Evolutionary conservation across 2,797 vertebrate species (phyloP).

Genomic region (Arctocebus calabarensis): DNA sequence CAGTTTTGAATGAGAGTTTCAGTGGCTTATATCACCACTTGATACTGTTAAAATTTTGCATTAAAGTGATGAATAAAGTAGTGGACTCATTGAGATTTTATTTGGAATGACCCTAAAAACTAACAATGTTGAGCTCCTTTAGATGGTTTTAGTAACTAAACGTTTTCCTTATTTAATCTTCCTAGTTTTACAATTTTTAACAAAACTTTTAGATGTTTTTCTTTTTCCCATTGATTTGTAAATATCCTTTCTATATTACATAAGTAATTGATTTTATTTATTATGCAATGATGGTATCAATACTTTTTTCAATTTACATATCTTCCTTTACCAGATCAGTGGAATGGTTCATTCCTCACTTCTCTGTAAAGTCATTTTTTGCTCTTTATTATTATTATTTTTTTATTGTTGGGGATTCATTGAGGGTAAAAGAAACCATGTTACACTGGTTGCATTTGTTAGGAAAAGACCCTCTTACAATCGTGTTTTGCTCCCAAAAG

Average conservation of each 20-base stretch:
- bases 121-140: background rate
- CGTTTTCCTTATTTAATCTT: background rate
- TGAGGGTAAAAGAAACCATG: too few relatives aligned
- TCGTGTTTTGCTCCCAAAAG: too few relatives aligned
- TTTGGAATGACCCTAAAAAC: background rate
- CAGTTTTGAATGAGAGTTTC: background rate
- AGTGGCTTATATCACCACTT: background rate
- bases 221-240: background rate
- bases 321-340: too few relatives aligned
- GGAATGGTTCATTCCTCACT: too few relatives aligned
- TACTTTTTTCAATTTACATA: background rate
- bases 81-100: background rate
- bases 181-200: background rate
- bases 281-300: background rate
- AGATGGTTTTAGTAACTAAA: background rate
- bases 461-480: too few relatives aligned
- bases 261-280: background rate
- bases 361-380: too few relatives aligned
- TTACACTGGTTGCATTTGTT: too few relatives aligned
- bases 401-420: too few relatives aligned
- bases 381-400: too few relatives aligned
- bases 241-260: background rate
- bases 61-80: background rate
- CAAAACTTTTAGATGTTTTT: background rate
- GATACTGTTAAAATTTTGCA: background rate